phyloP scores from a whole-genome alignment of 1,140 invertebrate species.

The Diorhabda sublineata region DNA sequence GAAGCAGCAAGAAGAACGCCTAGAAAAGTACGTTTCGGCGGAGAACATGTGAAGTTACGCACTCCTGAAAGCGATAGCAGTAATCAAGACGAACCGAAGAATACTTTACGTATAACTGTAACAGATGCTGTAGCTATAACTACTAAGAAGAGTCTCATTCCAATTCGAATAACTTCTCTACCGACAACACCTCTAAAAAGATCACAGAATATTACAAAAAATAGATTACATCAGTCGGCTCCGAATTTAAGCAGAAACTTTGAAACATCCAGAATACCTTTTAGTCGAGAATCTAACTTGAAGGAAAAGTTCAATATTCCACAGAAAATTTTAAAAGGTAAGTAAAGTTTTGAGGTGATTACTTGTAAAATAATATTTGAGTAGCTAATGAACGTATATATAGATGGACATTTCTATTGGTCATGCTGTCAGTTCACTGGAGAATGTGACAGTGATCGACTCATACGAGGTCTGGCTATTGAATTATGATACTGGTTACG shows the following conservation, averaged over 20 bases:
- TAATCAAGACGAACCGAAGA: constrained; percentile 45
- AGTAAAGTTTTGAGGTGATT: neutral
- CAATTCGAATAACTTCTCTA: constrained; percentile 30
- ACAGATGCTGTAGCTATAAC: constrained; percentile 31
- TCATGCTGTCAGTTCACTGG: too few species aligned
- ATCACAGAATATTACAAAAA: constrained; percentile 6
- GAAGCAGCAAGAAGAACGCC: constrained; percentile 43
- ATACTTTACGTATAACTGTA: constrained; percentile 32
- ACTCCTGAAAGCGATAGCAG: constrained; percentile 74
- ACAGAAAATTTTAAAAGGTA: neutral
- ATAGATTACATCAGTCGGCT: constrained; percentile 31
- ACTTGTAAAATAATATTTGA: too few species aligned
- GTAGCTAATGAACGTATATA: too few species aligned
- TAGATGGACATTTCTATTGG: too few species aligned
- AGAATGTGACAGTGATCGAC: too few species aligned
- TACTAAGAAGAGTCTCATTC: constrained; percentile 36
- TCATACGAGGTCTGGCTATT: too few species aligned
- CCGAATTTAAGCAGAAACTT: constrained; percentile 32
- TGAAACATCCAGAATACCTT: constrained; percentile 26
- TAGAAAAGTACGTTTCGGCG: constrained; percentile 73
- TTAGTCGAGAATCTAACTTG: constrained; percentile 18
- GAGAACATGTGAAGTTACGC: constrained; percentile 74
- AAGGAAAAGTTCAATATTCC: constrained; percentile 12
- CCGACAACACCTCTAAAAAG: constrained; percentile 27
- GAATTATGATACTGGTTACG: too few species aligned